Base-by-base conservation (phyloP, 2,113 vertebrate genomes). In the Lontra canadensis region DNA sequence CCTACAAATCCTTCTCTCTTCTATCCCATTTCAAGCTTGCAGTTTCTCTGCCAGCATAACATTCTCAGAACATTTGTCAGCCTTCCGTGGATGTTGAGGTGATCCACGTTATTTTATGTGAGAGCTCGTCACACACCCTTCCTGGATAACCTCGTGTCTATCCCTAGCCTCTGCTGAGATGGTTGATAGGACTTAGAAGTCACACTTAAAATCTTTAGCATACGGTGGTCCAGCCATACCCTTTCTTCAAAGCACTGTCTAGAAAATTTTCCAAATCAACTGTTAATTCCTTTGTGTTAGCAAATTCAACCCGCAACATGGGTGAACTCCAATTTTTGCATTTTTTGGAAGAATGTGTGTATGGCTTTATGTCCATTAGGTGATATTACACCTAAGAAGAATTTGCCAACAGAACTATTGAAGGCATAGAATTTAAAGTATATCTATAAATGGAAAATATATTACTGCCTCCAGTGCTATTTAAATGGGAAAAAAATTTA, bases 371-470 rank as follows among this genome's bases (percentile, higher is more conserved):
- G 36, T 18, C 36, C 26, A 18, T 86, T 14, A 79, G 73, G 42
- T 76, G 25, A 17, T 47, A 49, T 1, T 76, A 57, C 1, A 83
- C 3, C 49, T 73, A 73, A 3, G 92, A 39, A 74, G 17, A 85
- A 88, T 87, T 87, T 71, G 42, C 55, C n/a, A 86, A 31, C 7
- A 44, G n/a, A 57, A 78, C 12, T 71, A 78, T 1, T 61, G 4
- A 92, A 92, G 73, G 39, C 34, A 92, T 81, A 89, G 5, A 84
- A 89, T 49, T 82, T 86, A 94, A 88, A 93, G 25, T 67, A 9
- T 63, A 23, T 52, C 1, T 93, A 2, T 74, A 61, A 82, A 76
- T 91, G 36, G 17, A 96, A 96, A 91, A 82, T 71, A 73, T n/a
- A n/a, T n/a, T 89, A 86, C 7, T 55, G 20, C n/a, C 6, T 69